Evolutionary conservation across 2,113 vertebrate genomes (phyloP), one percentile per base, ranked within the genome.

Genomic region (Pandion haliaetus): DNA sequence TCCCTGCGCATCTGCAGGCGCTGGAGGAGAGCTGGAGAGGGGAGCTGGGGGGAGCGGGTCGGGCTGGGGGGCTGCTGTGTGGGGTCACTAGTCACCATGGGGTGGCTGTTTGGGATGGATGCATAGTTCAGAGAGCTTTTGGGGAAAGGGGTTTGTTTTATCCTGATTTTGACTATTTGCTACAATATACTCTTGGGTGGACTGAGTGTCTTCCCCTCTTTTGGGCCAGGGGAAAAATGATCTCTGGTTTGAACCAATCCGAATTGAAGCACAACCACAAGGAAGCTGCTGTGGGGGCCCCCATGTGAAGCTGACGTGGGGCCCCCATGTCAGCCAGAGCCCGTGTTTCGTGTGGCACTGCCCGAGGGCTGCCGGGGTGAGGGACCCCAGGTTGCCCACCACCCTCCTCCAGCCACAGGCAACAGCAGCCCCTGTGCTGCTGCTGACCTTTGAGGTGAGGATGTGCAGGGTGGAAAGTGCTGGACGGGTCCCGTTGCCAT

Each of bases 261-360:
- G 45, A 17, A 29, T 2, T 3, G 10, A 70, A 78, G 57, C 29
- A 70, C 25, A 31, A 62, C 40, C 24, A 10, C 19, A 17, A 9
- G 3, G 29, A 40, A 31, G 55, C 71, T 55, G 55, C 34, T 7
- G 9, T 5, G 21, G 31, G 66, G 17, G 8, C 10, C 36, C 15
- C 18, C 21, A 10, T 1, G 10, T 42, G 76, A 52, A 40, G 47
- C 29, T 34, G 47, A 9, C 14, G 5, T 1, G 18, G 61, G 14
- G 10, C 11, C 13, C n/a, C 25, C 45, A 8, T 10, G 3, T 49
- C 58, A 63, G 18, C 65, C 7, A 1, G 57, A 63, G 57, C 66
- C 40, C 3, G 0, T 17, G 52, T n/a, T 42, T 40, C 4, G 0
- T n/a, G 62, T 0, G 3, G 17, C 62, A 42, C 2, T 0, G 71